Evolutionary conservation across 2,888 invertebrate species (phyloP), one percentile per base, ranked within the genome.

Genomic region (Leistus spinibarbis): DNA sequence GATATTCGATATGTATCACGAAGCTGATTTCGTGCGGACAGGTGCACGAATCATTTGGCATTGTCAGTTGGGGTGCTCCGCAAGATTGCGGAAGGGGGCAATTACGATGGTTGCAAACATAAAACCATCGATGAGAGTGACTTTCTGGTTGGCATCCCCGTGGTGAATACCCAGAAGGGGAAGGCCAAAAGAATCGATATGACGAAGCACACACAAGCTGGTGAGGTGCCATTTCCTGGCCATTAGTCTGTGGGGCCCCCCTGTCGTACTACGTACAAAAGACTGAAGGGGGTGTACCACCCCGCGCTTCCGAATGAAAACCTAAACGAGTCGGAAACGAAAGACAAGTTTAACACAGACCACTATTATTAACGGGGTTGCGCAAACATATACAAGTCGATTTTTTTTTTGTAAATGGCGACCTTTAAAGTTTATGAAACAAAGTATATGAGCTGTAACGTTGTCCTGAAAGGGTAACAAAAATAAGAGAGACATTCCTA

Each of bases 291-390:
- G 56, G 56, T 16, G 23, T 17, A 24, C 69, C 57, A 16, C 57
- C 54, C 7, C 19, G 24, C 57, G 23, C 20, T 16, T 16, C 54
- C 16, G 9, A 54, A 54, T 62, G 19, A 56, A 19, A 57, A 71
- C 62, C 63, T 71, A 71, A 63, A 71, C 71, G 63, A 54, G 54
- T 54, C 71, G 71, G 71, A 71, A 71, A 54, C 22, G 53, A 67
- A 7, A n/a, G 40, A 40, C 40, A 40, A 40, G 13, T 40, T 40
- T 40, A 40, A 40, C 40, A 40, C 10, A 40, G 40, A 40, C 7
- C 40, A 40, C 40, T 40, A 40, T 40, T 40, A 40, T 10, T 13
- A 40, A 40, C 5, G 5, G 40, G 40, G 40, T 40, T 40, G 13
- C 40, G 40, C 40, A 40, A 40, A 40, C 40, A 40, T 40, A 40